Conservation (phyloP, 2,797 vertebrate genomes). For the Epinephelus malabaricus region DNA sequence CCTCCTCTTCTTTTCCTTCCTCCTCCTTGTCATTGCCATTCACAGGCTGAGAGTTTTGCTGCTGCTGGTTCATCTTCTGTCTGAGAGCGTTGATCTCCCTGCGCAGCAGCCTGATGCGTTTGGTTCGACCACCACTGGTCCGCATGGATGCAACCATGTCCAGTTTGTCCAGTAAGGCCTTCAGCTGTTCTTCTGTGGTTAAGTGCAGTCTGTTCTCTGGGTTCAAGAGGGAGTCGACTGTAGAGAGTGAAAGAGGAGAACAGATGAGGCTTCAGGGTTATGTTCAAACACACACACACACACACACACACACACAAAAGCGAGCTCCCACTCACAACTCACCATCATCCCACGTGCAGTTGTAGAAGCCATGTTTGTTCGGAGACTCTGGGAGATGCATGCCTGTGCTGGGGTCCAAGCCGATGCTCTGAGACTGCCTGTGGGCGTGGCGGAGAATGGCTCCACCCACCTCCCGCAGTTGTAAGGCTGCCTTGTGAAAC, state of each 20-base stretch:
- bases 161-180: slow-evolving; percentile 95
- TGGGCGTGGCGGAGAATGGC: slow-evolving; percentile 93
- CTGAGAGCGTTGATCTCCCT: slow-evolving; percentile 93
- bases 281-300: background rate
- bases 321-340: slow-evolving; percentile 64
- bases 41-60: slow-evolving; percentile 77
- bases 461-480: slow-evolving; percentile 94
- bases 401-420: slow-evolving; percentile 92
- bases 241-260: background rate
- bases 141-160: slow-evolving; percentile 93
- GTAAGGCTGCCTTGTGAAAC: slow-evolving; percentile 96
- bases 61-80: slow-evolving; percentile 90
- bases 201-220: slow-evolving; percentile 95
- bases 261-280: slow-evolving; percentile 9
- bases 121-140: slow-evolving; percentile 94
- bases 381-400: slow-evolving; percentile 94
- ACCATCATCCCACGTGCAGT: slow-evolving; percentile 98
- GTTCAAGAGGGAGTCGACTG: slow-evolving; percentile 94
- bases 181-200: slow-evolving; percentile 92
- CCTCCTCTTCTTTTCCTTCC: slow-evolving; percentile 62
- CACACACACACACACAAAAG: too few relatives aligned
- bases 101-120: slow-evolving; percentile 92
- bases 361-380: slow-evolving; percentile 91
- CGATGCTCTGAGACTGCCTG: slow-evolving; percentile 93
- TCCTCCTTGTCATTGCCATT: slow-evolving; percentile 81